phyloP scores from a whole-genome alignment of 2,797 vertebrate genomes.

The Protonibea diacanthus region DNA sequence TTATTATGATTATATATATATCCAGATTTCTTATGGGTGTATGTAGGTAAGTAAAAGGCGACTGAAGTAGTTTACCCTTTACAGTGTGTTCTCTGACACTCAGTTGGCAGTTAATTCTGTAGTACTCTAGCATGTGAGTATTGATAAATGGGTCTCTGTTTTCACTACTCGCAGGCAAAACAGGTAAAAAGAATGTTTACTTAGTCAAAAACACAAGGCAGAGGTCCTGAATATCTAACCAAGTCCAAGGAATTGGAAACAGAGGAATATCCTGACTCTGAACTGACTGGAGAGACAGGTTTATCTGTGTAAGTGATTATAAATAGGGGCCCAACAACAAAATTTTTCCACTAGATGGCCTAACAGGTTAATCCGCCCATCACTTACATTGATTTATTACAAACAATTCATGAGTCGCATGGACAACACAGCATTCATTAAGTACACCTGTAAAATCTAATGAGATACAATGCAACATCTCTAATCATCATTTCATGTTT shows the following conservation, averaged over 20 bases:
- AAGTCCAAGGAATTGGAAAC: background rate
- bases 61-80: background rate
- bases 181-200: background rate
- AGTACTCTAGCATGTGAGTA: background rate
- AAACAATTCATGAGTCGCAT: background rate
- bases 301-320: background rate
- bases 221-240: background rate
- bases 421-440: background rate
- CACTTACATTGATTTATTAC: background rate
- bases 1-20: background rate
- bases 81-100: background rate
- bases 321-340: background rate
- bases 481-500: too few species aligned
- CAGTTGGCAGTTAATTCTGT: background rate
- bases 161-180: background rate
- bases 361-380: too few species aligned
- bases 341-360: too few species aligned
- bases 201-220: background rate
- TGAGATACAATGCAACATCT: too few species aligned
- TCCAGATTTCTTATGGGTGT: background rate
- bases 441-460: too few species aligned
- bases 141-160: background rate
- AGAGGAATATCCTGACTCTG: background rate
- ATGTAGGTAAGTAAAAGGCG: background rate
- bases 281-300: too few species aligned